These are phyloP conservation scores for Galerucella calmariensis DNA, from an alignment of 2,888 invertebrate species.

Conservation along the genomic window DNA sequence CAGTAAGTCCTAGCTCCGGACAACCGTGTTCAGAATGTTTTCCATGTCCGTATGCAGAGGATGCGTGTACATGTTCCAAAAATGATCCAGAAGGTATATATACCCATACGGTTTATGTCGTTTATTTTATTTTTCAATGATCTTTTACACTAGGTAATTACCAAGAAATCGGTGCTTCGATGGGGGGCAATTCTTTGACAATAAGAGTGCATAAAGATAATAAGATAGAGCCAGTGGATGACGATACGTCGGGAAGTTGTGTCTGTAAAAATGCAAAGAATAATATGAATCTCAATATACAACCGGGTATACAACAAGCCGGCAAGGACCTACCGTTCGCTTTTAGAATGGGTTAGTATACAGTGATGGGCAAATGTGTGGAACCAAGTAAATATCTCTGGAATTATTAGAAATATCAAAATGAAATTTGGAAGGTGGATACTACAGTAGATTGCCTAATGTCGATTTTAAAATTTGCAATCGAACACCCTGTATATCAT, in stretches of 20 bases:
- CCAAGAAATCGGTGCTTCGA: slow-evolving; percentile 75
- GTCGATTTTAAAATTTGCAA: too few relatives aligned
- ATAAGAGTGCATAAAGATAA: slow-evolving; percentile 73
- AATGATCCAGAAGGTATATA: slow-evolving; percentile 9
- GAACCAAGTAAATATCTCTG: too few relatives aligned
- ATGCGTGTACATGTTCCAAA: slow-evolving; percentile 4
- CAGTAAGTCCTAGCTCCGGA: slow-evolving; percentile 17
- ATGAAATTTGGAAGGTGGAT: too few relatives aligned
- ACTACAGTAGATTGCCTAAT: too few relatives aligned
- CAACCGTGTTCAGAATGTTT: slow-evolving; percentile 20
- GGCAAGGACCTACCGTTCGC: slow-evolving; percentile 34
- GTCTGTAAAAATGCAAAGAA: slow-evolving; percentile 36
- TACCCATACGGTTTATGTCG: background rate
- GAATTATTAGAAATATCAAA: too few relatives aligned
- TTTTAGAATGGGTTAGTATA: slow-evolving; percentile 32
- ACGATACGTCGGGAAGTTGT: slow-evolving; percentile 33
- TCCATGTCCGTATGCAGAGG: background rate
- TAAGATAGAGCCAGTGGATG: slow-evolving; percentile 63
- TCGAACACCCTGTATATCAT: too few relatives aligned
- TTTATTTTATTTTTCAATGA: background rate
- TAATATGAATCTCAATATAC: slow-evolving; percentile 22
- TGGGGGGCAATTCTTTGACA: slow-evolving; percentile 74
- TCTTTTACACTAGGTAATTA: slow-evolving; percentile 61
- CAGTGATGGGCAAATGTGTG: too few relatives aligned
- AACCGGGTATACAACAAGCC: slow-evolving; percentile 19